phyloP scores from a whole-genome alignment of 2,113 vertebrate species.

The Willisornis vidua region DNA sequence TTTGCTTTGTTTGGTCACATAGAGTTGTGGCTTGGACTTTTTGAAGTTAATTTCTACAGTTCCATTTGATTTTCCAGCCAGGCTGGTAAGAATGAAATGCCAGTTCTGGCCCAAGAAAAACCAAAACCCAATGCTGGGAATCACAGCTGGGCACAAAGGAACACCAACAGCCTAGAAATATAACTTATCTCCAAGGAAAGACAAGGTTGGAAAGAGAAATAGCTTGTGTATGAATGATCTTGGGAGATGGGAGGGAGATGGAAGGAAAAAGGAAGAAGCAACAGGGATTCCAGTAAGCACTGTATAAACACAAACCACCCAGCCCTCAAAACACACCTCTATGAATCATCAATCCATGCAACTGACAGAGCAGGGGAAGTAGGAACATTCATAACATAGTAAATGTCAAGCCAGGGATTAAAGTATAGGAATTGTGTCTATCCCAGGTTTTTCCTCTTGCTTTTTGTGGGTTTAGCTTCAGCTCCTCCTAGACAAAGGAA shows the following conservation, averaged over 20 bases:
- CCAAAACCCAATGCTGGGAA: background rate
- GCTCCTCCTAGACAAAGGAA: background rate
- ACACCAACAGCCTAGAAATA: background rate
- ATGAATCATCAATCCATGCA: conserved; percentile 8
- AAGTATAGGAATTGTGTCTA: background rate
- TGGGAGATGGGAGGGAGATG: background rate
- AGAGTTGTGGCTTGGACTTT: background rate
- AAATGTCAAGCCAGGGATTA: background rate
- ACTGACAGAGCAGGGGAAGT: background rate
- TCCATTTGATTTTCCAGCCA: background rate
- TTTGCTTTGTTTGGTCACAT: background rate
- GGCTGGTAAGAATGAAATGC: background rate
- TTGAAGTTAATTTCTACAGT: background rate
- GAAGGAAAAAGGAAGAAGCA: background rate
- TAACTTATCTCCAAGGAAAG: background rate
- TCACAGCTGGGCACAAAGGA: background rate
- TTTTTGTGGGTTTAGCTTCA: background rate
- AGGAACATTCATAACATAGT: background rate
- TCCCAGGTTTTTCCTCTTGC: background rate
- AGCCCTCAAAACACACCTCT: background rate
- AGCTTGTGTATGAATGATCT: background rate
- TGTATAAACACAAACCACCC: background rate
- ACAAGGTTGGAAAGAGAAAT: background rate
- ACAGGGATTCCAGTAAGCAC: background rate
- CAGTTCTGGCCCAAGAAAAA: background rate